A percentile compares a stretch with the other conserved stretches of the same genome.
Evolutionary conservation across 1,140 invertebrate genomes (phyloP).

Genomic region (Heliconius eleuchia): DNA sequence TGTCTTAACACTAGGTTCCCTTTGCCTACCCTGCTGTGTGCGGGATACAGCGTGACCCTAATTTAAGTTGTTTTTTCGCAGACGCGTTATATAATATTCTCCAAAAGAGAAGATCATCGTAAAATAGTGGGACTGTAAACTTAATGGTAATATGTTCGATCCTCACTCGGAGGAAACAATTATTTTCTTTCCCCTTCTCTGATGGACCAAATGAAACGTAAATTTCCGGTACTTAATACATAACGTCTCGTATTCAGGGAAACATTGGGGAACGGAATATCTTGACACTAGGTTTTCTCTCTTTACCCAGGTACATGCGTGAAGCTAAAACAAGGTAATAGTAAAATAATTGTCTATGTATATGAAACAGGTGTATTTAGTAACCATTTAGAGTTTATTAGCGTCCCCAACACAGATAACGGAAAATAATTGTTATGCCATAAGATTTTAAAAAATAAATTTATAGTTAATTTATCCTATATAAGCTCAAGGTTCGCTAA

Average conservation of each 20-base stretch:
- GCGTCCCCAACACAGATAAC: neutral
- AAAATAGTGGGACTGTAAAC: no score
- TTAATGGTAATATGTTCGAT: neutral
- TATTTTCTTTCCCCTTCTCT: neutral
- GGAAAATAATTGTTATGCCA: neutral
- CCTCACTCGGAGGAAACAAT: neutral
- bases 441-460: neutral
- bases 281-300: neutral
- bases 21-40: no score
- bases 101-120: no score
- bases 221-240: neutral
- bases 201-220: neutral
- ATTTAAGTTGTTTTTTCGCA: no score
- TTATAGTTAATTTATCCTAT: neutral
- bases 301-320: no score
- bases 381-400: no score
- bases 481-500: neutral
- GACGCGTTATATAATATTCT: no score
- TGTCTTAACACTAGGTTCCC: no score
- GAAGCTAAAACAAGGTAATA: no score
- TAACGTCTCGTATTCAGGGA: neutral
- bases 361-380: no score
- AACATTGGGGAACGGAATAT: neutral
- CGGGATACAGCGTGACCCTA: no score
- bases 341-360: no score